Base-by-base conservation (phyloP, 1,140 invertebrate species). In the Teleogryllus occipitalis region DNA sequence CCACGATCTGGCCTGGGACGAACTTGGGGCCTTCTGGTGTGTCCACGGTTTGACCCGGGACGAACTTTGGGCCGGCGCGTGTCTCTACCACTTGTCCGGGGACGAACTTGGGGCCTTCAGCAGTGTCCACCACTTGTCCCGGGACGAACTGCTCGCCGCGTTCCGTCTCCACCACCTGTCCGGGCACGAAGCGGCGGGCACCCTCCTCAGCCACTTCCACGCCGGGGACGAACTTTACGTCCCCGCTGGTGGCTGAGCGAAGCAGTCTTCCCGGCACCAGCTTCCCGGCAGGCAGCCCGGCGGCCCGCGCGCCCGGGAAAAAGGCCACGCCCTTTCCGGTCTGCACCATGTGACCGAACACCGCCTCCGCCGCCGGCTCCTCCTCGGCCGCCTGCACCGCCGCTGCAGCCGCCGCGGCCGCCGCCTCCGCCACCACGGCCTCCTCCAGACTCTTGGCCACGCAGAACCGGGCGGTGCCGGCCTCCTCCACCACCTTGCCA, bases 1-100 rank as follows among this genome's bases (percentile, higher is more conserved):
- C 91, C 76, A 93, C 90, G 79, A 92, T 91, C 85, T 93, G 91
- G 47, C 92, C 92, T 8, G 92, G 91, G 48, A 93, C 90, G 83
- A 93, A 93, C 80, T 90, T 87, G 8, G 90, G 90, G 1, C 90
- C 91, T 79, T 92, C 90, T n/a, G 88, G 87, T 7, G 91, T 92
- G 78, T 92, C 89, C 79, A 93, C 87, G 4, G 91, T 92, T 85
- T 93, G 92, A 48, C 92, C 92, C 21, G 91, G 92, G 27, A 93
- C 90, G 83, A 93, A 93, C 83, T 92, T 92, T 0, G 89, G 86
- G 46, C 92, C 92, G 65, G 87, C 88, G 81, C 89, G 88, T 0
- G 92, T 92, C 81, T 93, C 91, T 5, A 93, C 90, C 78, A 93
- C 89, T 86, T 92, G 90, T 5, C 92, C 92, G 39, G 92, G 92